Conservation (phyloP, 1,140 invertebrate species). For the Trichonephila clavipes region DNA sequence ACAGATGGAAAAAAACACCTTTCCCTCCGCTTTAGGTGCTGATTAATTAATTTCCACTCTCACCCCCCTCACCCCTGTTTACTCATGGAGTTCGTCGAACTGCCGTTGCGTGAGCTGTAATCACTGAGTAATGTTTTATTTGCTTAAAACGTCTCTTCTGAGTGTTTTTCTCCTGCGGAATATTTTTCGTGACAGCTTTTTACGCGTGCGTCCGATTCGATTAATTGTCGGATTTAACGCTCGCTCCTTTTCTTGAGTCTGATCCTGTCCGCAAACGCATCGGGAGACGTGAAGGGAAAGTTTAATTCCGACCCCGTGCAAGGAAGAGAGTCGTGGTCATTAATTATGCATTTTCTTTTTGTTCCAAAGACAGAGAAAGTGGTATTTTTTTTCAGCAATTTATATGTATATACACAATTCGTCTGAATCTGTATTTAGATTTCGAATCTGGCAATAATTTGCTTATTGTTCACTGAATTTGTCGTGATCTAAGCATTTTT, state of each 20-base stretch:
- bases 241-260: neutral
- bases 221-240: neutral
- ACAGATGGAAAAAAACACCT: constrained; percentile 11
- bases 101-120: neutral
- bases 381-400: no score
- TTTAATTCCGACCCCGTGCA: neutral
- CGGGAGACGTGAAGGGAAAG: neutral
- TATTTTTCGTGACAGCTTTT: neutral
- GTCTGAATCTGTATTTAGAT: no score
- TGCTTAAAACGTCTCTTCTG: neutral
- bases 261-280: neutral
- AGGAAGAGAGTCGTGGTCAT: no score
- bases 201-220: neutral
- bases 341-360: no score
- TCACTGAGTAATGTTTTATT: neutral
- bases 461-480: no score
- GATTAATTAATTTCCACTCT: neutral
- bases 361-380: no score
- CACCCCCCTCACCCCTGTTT: neutral
- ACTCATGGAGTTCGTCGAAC: constrained; percentile 9
- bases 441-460: no score
- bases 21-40: neutral
- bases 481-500: no score
- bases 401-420: no score
- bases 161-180: neutral